Conservation (phyloP, 2,797 vertebrate species). For the Pseudomugil gertrudae region DNA sequence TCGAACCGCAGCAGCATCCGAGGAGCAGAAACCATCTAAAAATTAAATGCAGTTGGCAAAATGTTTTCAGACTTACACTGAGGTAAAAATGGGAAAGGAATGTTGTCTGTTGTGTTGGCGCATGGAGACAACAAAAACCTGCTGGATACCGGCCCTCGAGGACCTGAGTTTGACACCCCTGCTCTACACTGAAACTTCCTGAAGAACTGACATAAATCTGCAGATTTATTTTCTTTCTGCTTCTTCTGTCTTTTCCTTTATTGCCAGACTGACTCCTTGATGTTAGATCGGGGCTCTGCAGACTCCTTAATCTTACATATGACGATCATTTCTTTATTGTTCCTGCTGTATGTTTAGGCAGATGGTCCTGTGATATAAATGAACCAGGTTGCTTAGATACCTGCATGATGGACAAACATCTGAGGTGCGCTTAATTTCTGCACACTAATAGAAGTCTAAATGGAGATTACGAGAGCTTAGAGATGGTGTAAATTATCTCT, state of each 20-base stretch:
- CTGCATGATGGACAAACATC: not conserved
- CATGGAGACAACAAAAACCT: no score
- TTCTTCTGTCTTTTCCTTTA: not conserved
- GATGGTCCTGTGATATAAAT: not conserved
- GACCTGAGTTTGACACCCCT: no score
- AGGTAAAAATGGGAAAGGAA: not conserved
- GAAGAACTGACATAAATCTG: not conserved
- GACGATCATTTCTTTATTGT: not conserved
- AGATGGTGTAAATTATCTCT: not conserved
- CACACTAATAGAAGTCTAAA: not conserved
- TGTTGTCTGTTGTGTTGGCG: no score
- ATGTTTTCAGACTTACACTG: not conserved
- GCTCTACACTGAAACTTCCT: not conserved
- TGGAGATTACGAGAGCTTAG: not conserved
- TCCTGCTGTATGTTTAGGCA: no score
- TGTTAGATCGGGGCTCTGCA: not conserved
- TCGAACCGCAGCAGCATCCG: not conserved
- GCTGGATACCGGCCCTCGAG: no score
- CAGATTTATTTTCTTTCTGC: not conserved
- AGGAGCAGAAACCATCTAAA: not conserved
- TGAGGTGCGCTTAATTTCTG: not conserved
- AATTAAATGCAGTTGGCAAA: not conserved
- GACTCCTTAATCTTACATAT: not conserved
- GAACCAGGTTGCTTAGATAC: not conserved
- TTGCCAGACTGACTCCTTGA: not conserved